A percentile compares a stretch with the other conserved stretches of the same genome.
These are phyloP conservation scores for Drosophila kepulauana DNA, from an alignment of 1,140 invertebrate genomes.

Conservation along the genomic window DNA sequence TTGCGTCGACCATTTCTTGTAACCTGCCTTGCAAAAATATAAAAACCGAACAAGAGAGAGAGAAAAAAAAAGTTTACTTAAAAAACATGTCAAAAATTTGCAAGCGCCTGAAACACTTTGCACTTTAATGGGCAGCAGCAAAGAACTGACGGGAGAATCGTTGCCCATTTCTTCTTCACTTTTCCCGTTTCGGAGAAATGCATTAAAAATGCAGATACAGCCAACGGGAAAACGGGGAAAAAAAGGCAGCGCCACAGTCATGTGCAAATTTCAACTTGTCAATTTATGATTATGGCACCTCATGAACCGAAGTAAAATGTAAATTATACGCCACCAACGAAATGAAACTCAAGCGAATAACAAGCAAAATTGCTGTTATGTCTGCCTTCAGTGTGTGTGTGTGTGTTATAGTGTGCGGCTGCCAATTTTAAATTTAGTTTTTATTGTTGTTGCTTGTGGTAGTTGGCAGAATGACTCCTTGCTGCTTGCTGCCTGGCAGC, in stretches of 20 bases:
- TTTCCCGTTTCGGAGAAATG: constrained; percentile 37
- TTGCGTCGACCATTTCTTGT: constrained; percentile 15
- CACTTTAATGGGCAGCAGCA: constrained; percentile 61
- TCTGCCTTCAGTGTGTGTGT: constrained; percentile 11
- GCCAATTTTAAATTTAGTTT: constrained; percentile 70
- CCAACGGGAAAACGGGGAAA: not conserved
- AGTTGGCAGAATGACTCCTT: constrained; percentile 44
- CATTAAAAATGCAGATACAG: constrained; percentile 81
- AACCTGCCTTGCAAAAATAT: not conserved
- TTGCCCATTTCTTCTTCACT: not conserved
- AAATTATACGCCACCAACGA: constrained; percentile 76
- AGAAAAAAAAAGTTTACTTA: constrained; percentile 23
- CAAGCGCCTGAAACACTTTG: constrained; percentile 62
- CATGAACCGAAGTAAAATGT: constrained; percentile 77
- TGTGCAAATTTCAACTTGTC: constrained; percentile 83
- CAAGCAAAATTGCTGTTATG: constrained; percentile 67
- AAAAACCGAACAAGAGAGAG: constrained; percentile 6
- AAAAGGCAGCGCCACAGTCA: constrained; percentile 42
- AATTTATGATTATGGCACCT: constrained; percentile 84
- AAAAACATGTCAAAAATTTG: constrained; percentile 63
- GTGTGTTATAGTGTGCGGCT: constrained; percentile 44
- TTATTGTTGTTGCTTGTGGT: constrained; percentile 59
- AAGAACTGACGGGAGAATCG: not conserved
- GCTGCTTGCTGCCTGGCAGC: not conserved
- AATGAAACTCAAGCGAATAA: constrained; percentile 78